Evolutionary conservation across 2,113 vertebrate species (phyloP), one percentile per base, ranked within the genome.

Genomic region (Hippocampus barbouri): DNA sequence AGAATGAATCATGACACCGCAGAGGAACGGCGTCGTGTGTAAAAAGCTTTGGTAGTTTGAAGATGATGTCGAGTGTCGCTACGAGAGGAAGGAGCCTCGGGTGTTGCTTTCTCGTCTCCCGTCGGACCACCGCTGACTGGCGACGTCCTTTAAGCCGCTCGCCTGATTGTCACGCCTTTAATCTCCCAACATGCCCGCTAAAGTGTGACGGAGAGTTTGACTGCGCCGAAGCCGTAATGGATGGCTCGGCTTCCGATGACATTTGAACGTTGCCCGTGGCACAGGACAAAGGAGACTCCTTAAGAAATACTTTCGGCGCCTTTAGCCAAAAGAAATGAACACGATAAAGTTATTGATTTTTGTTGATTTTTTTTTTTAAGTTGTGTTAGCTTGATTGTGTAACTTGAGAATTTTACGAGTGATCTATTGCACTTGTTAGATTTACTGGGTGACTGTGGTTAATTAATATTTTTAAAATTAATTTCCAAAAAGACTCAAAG

Each of bases 171-270:
- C 74, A 83, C 80, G 78, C 78, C 80, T 84, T 69, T 77, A 74
- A 85, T 84, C 85, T 88, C 72, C 65, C 74, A 53, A 82, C 81
- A 78, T 47, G 76, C 82, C 83, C 73, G 85, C 84, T 74, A 82
- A 77, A 80, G 80, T 81, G 72, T 76, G 72, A 81, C 69, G 57
- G 64, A 80, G 78, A 75, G 79, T 84, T 74, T 72, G 74, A 84
- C 78, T 85, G 64, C 41, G 70, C 77, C 73, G 70, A 79, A 62
- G 79, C 8, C 77, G 78, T 70, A 83, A 87, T 65, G 80, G 81
- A 89, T 85, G 84, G 76, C 79, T 83, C 88, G 83, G 76, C 80
- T 83, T 89, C 78, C 81, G 83, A 77, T 88, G 85, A 79, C 84
- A 74, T 82, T 85, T 82, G 56, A 71, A 81, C 80, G 79, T 62